These are phyloP conservation scores for Asarcornis scutulata DNA, from an alignment of 2,113 vertebrate species.

Conservation along the genomic window DNA sequence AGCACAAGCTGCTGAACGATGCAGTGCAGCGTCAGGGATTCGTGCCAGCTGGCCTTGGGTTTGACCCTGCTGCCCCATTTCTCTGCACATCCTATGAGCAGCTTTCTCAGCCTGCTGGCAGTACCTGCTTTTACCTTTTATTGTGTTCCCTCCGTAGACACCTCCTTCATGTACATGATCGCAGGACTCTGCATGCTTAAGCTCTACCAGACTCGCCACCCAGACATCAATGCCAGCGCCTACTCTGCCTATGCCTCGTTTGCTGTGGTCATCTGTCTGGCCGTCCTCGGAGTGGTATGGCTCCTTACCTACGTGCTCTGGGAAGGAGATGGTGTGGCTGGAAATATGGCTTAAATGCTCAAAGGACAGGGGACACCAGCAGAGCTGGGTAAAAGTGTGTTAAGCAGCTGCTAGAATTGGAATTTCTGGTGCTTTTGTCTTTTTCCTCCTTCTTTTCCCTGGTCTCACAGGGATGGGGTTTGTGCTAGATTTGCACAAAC, in stretches of 20 bases:
- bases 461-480: not conserved
- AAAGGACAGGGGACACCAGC: not conserved
- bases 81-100: not conserved
- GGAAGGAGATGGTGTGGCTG: not conserved
- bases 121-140: not conserved
- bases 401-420: not conserved
- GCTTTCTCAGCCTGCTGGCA: not conserved
- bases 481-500: not conserved
- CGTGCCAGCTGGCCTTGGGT: not conserved
- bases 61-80: not conserved
- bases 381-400: not conserved
- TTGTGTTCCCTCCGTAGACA: constrained; percentile 71
- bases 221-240: constrained; percentile 84
- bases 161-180: constrained; percentile 87
- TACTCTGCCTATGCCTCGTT: constrained; percentile 84
- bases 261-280: constrained; percentile 80
- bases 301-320: not conserved
- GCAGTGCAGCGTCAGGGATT: not conserved
- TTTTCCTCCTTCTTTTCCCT: not conserved
- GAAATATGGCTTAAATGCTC: not conserved
- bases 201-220: constrained; percentile 85
- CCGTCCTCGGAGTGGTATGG: constrained; percentile 84
- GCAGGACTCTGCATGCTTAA: constrained; percentile 86
- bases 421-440: not conserved
- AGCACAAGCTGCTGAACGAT: not conserved